Evolutionary conservation across 2,888 invertebrate species (phyloP).

Genomic region (Drosophila ezoana): DNA sequence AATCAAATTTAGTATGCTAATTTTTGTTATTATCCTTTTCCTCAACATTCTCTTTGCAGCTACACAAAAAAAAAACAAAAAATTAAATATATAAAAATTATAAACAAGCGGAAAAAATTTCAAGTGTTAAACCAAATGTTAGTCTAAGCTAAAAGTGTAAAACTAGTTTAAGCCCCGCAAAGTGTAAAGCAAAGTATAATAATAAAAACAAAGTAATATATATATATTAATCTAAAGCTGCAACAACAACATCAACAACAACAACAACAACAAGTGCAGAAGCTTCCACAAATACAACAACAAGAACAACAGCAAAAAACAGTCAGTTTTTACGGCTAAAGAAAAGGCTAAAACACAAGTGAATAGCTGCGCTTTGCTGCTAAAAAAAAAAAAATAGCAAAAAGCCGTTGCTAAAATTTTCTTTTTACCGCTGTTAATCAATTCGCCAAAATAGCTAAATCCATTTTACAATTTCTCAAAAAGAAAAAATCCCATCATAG

Average conservation of each 20-base stretch:
- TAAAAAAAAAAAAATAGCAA: constrained; percentile 6
- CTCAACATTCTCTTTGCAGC: constrained; percentile 64
- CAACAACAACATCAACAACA: constrained; percentile 9
- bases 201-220: constrained; percentile 16
- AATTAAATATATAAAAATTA: constrained; percentile 23
- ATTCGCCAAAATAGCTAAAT: constrained; percentile 85
- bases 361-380: constrained; percentile 47
- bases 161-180: constrained; percentile 65
- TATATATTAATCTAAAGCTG: constrained; percentile 14
- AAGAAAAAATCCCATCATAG: constrained; percentile 83
- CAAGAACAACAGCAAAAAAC: constrained; percentile 18
- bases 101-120: constrained; percentile 36
- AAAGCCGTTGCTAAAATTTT: constrained; percentile 48
- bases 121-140: constrained; percentile 78
- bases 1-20: constrained; percentile 47
- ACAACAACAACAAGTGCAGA: constrained; percentile 20
- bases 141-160: constrained; percentile 75
- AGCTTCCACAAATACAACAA: constrained; percentile 54
- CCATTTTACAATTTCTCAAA: constrained; percentile 84
- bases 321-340: constrained; percentile 19
- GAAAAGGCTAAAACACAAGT: constrained; percentile 31
- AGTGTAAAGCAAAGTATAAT: constrained; percentile 45
- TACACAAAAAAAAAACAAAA: constrained; percentile 38
- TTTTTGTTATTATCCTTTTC: constrained; percentile 49
- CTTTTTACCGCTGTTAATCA: constrained; percentile 69